Evolutionary conservation across 23 tunicate species (phyloP).

Genomic region (Phallusia fumigata): DNA sequence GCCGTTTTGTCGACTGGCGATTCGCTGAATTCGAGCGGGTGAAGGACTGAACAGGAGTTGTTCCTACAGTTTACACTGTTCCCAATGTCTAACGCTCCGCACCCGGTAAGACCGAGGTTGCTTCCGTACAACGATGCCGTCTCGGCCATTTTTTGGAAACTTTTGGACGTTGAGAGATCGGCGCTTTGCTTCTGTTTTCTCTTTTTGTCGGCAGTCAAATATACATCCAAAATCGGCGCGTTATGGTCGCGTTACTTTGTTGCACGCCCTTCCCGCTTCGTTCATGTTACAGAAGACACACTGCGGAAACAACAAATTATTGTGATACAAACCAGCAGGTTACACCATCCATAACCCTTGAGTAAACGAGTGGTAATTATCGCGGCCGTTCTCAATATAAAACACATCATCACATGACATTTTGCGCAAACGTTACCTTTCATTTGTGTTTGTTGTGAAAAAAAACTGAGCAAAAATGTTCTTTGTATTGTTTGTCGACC

Average conservation of each 20-base stretch:
- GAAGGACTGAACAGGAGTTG: neutral
- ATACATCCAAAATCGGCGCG: neutral
- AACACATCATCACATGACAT: no score
- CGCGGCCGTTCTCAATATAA: no score
- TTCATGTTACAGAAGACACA: neutral
- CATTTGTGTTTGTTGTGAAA: no score
- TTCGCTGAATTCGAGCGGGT: slow-evolving; percentile 7
- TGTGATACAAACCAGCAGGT: no score
- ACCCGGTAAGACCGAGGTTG: slow-evolving; percentile 1
- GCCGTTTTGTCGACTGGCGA: neutral
- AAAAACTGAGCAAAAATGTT: no score
- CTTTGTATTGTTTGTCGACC: no score
- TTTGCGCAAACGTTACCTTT: no score
- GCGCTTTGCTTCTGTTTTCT: neutral
- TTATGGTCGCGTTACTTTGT: neutral
- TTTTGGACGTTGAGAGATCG: neutral
- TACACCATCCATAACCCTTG: no score
- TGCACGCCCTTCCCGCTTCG: neutral
- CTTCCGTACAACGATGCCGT: slow-evolving; percentile 8
- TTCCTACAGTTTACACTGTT: neutral
- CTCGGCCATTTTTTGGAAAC: slow-evolving; percentile 6
- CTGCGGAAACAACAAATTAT: no score
- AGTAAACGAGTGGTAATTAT: no score
- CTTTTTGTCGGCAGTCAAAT: neutral
- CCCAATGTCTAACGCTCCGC: neutral